These are phyloP conservation scores for Maniola hyperantus DNA, from an alignment of 2,888 invertebrate species.

Conservation along the genomic window DNA sequence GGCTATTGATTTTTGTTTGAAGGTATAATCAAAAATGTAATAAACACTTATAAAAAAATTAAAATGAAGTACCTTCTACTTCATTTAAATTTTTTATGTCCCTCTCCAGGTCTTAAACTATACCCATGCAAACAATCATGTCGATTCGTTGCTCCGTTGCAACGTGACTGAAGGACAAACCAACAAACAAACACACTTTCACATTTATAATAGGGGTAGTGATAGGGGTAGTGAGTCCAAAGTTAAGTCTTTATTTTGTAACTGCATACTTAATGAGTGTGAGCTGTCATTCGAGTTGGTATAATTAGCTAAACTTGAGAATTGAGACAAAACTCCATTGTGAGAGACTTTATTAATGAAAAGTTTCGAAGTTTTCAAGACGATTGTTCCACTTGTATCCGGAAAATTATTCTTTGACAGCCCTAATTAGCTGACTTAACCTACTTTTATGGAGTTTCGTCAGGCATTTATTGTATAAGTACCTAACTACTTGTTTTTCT, in stretches of 20 bases:
- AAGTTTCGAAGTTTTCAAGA: conserved; percentile 32
- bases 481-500: not conserved
- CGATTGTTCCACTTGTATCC: conserved; percentile 25
- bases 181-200: no score
- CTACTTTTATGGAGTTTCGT: not conserved
- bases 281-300: conserved; percentile 8
- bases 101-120: no score
- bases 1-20: no score
- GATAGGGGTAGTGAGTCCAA: no score
- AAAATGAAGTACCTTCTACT: no score
- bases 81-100: no score
- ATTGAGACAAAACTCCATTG: conserved; percentile 30
- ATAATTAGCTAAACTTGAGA: conserved; percentile 32
- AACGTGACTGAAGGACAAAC: no score
- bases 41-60: no score
- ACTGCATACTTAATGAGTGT: not conserved
- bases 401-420: conserved; percentile 13
- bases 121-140: no score
- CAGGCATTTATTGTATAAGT: not conserved
- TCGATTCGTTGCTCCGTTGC: no score
- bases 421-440: conserved; percentile 15
- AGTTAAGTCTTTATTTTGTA: not conserved
- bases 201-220: no score
- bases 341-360: conserved; percentile 37
- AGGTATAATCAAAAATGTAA: no score